Evolutionary conservation across 2,888 invertebrate genomes (phyloP).

Genomic region (Calameuta pallipes): DNA sequence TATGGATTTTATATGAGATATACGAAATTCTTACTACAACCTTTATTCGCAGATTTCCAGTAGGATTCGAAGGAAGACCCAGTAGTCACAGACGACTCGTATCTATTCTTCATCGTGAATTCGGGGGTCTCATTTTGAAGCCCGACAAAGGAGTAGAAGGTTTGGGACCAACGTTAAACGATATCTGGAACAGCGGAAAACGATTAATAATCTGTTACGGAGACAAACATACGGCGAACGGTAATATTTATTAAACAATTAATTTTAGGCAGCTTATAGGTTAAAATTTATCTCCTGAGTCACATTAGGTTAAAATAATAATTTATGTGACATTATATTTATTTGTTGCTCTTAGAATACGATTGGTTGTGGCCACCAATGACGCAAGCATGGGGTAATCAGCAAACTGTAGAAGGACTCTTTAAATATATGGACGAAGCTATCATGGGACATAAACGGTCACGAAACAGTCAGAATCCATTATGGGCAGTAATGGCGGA

Average conservation of each 20-base stretch:
- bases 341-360: slow-evolving; percentile 65
- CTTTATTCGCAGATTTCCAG: slow-evolving; percentile 72
- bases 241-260: slow-evolving; percentile 44
- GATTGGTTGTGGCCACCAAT: slow-evolving; percentile 74
- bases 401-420: slow-evolving; percentile 54
- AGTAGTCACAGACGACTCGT: slow-evolving; percentile 70
- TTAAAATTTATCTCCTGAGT: background rate
- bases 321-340: background rate
- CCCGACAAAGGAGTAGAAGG: slow-evolving; percentile 62
- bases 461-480: slow-evolving; percentile 52
- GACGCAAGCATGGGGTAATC: slow-evolving; percentile 75
- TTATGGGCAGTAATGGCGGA: slow-evolving; percentile 67
- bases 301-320: background rate
- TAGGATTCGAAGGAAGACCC: slow-evolving; percentile 71
- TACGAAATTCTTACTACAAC: background rate
- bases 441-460: slow-evolving; percentile 54
- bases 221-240: slow-evolving; percentile 67
- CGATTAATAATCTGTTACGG: slow-evolving; percentile 73
- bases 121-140: slow-evolving; percentile 70
- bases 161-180: slow-evolving; percentile 70
- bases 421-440: slow-evolving; percentile 54
- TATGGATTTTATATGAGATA: background rate
- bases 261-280: background rate
- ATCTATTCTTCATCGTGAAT: slow-evolving; percentile 69
- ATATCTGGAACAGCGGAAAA: slow-evolving; percentile 70